Evolutionary conservation across 2,888 invertebrate species (phyloP).

Genomic region (Eilema caniola): DNA sequence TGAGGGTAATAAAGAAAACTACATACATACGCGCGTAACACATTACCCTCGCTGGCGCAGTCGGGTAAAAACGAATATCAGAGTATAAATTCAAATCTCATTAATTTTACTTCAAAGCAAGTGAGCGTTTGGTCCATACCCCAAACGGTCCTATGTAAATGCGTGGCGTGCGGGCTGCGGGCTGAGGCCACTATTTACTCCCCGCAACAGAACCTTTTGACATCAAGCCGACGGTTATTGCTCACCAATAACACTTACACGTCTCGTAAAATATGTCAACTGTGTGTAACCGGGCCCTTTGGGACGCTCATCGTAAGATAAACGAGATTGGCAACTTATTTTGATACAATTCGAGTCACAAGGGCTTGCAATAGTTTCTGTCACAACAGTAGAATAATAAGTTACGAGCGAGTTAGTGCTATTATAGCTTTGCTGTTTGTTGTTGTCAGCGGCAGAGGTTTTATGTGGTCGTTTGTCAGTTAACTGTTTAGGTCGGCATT

Average conservation of each 20-base stretch:
- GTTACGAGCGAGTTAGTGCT: neutral
- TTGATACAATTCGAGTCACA: conserved; percentile 17
- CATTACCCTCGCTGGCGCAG: no score
- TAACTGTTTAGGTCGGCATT: neutral
- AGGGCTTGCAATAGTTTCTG: conserved; percentile 6
- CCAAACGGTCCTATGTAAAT: conserved; percentile 19
- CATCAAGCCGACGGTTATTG: conserved; percentile 40
- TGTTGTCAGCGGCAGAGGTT: neutral
- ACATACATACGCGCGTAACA: no score
- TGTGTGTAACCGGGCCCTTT: conserved; percentile 15
- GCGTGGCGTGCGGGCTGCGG: conserved; percentile 6
- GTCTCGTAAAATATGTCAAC: conserved; percentile 35
- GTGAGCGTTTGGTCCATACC: neutral
- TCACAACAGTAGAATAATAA: conserved; percentile 6
- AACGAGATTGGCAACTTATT: conserved; percentile 7
- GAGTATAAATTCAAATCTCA: neutral
- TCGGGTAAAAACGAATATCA: neutral
- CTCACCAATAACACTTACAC: conserved; percentile 45
- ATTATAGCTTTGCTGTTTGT: conserved; percentile 2
- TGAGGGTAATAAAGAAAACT: no score
- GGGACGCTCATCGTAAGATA: conserved; percentile 12
- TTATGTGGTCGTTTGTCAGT: neutral
- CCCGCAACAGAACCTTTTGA: conserved; percentile 30
- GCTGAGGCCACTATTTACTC: conserved; percentile 10
- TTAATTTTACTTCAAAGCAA: neutral